Base-by-base conservation (phyloP, 1,140 invertebrate genomes). In the Pristionchus pacificus region DNA sequence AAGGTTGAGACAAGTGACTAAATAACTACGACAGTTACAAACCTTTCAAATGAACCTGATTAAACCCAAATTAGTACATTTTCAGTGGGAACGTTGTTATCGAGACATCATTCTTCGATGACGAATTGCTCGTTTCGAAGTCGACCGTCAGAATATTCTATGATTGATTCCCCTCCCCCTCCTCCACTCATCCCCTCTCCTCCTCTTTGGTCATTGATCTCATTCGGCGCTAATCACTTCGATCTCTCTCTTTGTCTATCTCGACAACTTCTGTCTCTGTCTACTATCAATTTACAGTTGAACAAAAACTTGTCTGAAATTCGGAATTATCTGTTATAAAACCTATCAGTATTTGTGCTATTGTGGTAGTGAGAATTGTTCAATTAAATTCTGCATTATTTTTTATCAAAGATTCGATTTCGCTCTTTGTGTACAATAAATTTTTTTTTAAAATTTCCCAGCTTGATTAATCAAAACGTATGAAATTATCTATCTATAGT, bases 41-140 rank as follows among this genome's bases (percentile, higher is more conserved):
- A 15, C n/a, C n/a, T n/a, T 66, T 62, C 31, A 25, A 49, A 58
- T 57, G 2, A 2, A 10, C n/a, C 27, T 59, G 55, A 68, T 19
- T 62, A 10, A 60, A 29, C 55, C 19, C 24, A 19, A 19, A 28
- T 25, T 78, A 84, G 83, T 85, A 81, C 84, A 71, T 85, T 90
- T 90, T 74, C 88, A 97, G 93, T 88, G 96, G 96, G 2, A 97
- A 99, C 86, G 91, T 98, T 64, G 91, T 98, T 3, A 97, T 99
- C 79, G 95, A 98, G 88, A 99, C 96, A 14, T 93, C 93, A 85
- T 99, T 98, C 86, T 98, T 90, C 84, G 95, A 99, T 86, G 94
- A 93, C 78, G 92, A 97, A 84, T 87, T 95, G 61, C 88, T 96
- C 70, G 92, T 99, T 69, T 93, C 92, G 66, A 97, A 92, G 65